Conservation (phyloP, 2,797 vertebrate species). For the Microchirus variegatus region DNA sequence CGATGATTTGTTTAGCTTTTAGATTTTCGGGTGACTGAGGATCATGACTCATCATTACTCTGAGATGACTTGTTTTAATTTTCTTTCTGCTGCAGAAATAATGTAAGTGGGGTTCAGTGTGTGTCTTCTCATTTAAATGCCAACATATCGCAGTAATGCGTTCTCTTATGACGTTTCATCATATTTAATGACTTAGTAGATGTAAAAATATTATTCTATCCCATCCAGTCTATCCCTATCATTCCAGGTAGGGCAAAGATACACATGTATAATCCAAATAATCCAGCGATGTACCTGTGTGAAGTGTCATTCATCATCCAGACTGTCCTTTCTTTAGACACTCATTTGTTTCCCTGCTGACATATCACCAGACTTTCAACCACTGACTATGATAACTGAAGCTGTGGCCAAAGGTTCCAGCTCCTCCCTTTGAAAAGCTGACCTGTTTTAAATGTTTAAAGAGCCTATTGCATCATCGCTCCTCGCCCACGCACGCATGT, state of each 20-base stretch:
- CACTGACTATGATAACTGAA: slow-evolving; percentile 79
- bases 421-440: slow-evolving; percentile 78
- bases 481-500: slow-evolving; percentile 80
- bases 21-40: slow-evolving; percentile 80
- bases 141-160: slow-evolving; percentile 18
- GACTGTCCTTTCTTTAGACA: slow-evolving; percentile 72
- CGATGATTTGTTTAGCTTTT: slow-evolving; percentile 84
- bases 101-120: slow-evolving; percentile 1
- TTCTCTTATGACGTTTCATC: slow-evolving; percentile 24
- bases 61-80: slow-evolving; percentile 76
- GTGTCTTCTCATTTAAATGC: slow-evolving; percentile 15
- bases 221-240: slow-evolving; percentile 39
- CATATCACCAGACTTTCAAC: slow-evolving; percentile 74
- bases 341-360: slow-evolving; percentile 71
- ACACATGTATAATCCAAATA: slow-evolving; percentile 73
- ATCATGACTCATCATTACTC: slow-evolving; percentile 84
- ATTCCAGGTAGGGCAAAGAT: slow-evolving; percentile 49
- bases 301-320: slow-evolving; percentile 66
- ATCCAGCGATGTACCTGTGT: slow-evolving; percentile 58
- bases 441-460: slow-evolving; percentile 82
- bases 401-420: slow-evolving; percentile 79
- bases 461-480: slow-evolving; percentile 76
- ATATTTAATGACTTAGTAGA: slow-evolving; percentile 30
- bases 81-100: slow-evolving; percentile 48
- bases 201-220: slow-evolving; percentile 45